phyloP scores from a whole-genome alignment of 2,113 vertebrate genomes.

The Hucho hucho region DNA sequence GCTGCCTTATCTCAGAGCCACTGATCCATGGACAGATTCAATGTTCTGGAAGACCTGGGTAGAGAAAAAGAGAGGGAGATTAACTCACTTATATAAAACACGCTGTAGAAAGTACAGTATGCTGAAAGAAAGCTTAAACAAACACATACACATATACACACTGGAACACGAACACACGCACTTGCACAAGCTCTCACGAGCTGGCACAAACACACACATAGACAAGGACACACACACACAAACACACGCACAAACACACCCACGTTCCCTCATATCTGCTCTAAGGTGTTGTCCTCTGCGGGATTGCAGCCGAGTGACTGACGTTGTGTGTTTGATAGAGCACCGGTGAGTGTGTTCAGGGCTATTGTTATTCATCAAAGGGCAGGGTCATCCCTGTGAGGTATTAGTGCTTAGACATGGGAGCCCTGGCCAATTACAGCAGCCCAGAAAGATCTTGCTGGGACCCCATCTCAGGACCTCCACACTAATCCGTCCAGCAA shows the following conservation, averaged over 20 bases:
- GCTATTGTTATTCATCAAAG: constrained; percentile 8
- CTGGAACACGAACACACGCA: not conserved
- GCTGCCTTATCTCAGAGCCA: too few species aligned
- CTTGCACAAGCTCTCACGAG: not conserved
- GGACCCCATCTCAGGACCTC: not conserved
- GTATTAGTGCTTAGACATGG: constrained; percentile 3
- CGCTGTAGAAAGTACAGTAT: not conserved
- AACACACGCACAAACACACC: too few species aligned
- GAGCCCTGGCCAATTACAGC: constrained; percentile 1
- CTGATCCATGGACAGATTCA: too few species aligned
- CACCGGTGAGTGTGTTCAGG: constrained; percentile 5
- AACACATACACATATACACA: not conserved
- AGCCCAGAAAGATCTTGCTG: not conserved
- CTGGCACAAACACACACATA: too few species aligned
- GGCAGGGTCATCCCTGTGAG: not conserved
- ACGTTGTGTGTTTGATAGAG: constrained; percentile 4
- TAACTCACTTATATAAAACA: too few species aligned
- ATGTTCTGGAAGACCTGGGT: too few species aligned
- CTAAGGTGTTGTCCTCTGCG: not conserved
- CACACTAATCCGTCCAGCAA: too few species aligned
- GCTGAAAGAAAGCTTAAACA: not conserved
- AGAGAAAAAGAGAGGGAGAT: too few species aligned
- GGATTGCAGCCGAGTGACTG: constrained; percentile 17
- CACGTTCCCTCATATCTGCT: too few species aligned
- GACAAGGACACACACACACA: too few species aligned